These are phyloP conservation scores for Brenthis hecate DNA, from an alignment of 2,888 invertebrate species.

Conservation along the genomic window DNA sequence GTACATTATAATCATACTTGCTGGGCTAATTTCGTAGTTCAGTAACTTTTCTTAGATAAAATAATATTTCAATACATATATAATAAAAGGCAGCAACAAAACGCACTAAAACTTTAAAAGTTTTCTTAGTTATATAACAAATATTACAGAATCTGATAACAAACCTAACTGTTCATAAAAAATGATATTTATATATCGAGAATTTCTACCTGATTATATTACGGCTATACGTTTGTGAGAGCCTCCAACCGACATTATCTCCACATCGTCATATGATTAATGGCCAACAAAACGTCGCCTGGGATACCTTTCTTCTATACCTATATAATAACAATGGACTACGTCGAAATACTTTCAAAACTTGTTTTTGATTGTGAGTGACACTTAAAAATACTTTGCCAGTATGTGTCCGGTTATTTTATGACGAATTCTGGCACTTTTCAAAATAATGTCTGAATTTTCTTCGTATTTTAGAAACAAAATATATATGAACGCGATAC, in stretches of 20 bases:
- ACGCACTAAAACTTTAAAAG: neutral
- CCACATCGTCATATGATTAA: slow-evolving; percentile 72
- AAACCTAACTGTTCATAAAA: neutral
- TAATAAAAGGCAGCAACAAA: neutral
- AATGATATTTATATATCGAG: slow-evolving; percentile 47
- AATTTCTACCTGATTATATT: slow-evolving; percentile 46
- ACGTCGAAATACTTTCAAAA: slow-evolving; percentile 60
- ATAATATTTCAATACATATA: no score
- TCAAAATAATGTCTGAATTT: slow-evolving; percentile 12
- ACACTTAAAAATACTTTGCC: slow-evolving; percentile 29
- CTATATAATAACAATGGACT: slow-evolving; percentile 63
- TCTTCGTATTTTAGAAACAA: neutral
- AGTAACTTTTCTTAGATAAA: no score
- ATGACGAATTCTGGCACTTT: neutral
- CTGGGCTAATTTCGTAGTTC: neutral
- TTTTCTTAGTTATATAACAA: neutral
- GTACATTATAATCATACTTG: slow-evolving; percentile 1
- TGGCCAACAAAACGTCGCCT: slow-evolving; percentile 63
- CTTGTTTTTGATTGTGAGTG: slow-evolving; percentile 45
- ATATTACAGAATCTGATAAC: slow-evolving; percentile 7
- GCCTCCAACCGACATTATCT: slow-evolving; percentile 65
- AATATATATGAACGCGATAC: neutral
- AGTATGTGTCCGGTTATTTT: slow-evolving; percentile 14
- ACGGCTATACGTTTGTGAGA: slow-evolving; percentile 43
- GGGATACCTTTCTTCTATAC: slow-evolving; percentile 63